Conservation (phyloP, 2,113 vertebrate genomes). For the Burhinus bistriatus region DNA sequence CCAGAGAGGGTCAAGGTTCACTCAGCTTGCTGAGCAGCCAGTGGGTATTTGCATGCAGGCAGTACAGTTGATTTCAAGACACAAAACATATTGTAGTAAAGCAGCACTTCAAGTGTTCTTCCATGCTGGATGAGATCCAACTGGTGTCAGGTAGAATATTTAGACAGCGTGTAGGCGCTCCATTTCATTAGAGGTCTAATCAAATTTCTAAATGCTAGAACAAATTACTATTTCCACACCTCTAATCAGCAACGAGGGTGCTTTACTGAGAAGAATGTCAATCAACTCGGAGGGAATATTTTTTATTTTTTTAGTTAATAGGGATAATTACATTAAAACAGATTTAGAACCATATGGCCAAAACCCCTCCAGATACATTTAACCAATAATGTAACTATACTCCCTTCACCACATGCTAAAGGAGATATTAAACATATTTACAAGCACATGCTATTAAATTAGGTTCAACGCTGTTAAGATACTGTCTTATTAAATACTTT, state of each 20-base stretch:
- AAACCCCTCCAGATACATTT: slow-evolving; percentile 50
- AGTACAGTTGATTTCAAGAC: background rate
- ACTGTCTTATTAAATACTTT: slow-evolving; percentile 23
- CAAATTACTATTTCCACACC: slow-evolving; percentile 64
- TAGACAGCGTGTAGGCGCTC: slow-evolving; percentile 50
- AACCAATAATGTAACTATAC: slow-evolving; percentile 37
- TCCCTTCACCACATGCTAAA: slow-evolving; percentile 35
- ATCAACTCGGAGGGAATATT: slow-evolving; percentile 33
- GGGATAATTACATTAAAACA: slow-evolving; percentile 60
- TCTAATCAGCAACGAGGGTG: slow-evolving; percentile 40
- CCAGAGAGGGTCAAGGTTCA: background rate
- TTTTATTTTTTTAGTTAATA: slow-evolving; percentile 55
- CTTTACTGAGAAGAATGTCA: slow-evolving; percentile 47
- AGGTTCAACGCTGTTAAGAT: background rate
- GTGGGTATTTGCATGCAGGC: background rate
- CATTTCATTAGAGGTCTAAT: slow-evolving; percentile 57
- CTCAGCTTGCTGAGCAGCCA: background rate
- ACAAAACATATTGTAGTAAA: background rate
- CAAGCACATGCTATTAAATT: slow-evolving; percentile 21
- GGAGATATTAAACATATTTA: slow-evolving; percentile 52
- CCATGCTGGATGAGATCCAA: slow-evolving; percentile 28
- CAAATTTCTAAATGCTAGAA: slow-evolving; percentile 53
- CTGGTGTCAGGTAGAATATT: slow-evolving; percentile 59
- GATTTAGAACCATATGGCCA: slow-evolving; percentile 57
- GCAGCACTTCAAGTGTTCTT: slow-evolving; percentile 18